Conservation (phyloP, 1,140 invertebrate genomes). For the Fopius arisanus region DNA sequence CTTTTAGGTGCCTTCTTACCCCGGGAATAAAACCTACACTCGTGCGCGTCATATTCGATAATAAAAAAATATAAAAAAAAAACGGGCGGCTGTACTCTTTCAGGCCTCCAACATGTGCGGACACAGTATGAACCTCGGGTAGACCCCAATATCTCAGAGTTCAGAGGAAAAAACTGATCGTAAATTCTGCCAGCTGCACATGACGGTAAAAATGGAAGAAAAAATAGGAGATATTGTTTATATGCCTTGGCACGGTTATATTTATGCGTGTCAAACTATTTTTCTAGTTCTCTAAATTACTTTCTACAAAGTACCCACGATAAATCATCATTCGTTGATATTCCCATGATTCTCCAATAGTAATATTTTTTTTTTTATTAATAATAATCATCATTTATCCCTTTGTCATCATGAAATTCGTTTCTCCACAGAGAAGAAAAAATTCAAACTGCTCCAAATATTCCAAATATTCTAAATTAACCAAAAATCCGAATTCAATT, state of each 20-base stretch:
- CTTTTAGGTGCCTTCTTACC: neutral
- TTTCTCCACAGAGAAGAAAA: no score
- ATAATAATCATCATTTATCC: no score
- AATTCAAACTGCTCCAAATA: no score
- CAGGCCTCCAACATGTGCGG: neutral
- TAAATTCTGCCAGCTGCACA: constrained; percentile 17
- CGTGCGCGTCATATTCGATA: constrained; percentile 1
- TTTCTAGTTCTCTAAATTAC: neutral
- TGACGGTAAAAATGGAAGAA: neutral
- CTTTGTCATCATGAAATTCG: no score
- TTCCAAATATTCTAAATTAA: no score
- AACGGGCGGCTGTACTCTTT: neutral
- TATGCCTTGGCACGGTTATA: neutral
- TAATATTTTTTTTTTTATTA: no score
- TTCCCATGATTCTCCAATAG: no score
- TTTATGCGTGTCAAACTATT: neutral
- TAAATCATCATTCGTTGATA: no score
- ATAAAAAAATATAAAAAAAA: constrained; percentile 9
- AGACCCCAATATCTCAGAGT: neutral
- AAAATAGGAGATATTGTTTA: constrained; percentile 9
- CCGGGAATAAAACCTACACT: neutral
- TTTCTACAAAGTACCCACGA: no score
- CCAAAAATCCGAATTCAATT: no score
- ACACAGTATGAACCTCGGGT: neutral
- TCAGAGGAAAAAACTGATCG: neutral